Base-by-base conservation (phyloP, 2,888 invertebrate species). In the Tanytarsus gracilentus region DNA sequence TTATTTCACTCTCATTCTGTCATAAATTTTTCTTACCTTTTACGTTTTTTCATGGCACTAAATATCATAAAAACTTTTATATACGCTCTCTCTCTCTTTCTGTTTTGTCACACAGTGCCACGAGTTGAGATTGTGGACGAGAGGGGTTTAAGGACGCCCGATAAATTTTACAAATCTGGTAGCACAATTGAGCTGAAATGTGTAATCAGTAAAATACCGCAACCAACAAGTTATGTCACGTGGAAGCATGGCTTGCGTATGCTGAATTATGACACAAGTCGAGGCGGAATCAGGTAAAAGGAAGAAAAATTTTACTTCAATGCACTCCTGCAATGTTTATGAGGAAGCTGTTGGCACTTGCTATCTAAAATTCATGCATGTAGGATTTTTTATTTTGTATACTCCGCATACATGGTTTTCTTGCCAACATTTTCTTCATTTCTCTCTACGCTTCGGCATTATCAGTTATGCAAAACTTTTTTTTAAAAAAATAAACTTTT, bases 181-280 rank as follows among this genome's bases (percentile, higher is more conserved):
- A 86, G 86, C 65, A 88, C 88, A 66, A 86, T 88, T 68, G 88
- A 88, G 70, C 77, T 89, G 62, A 82, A 86, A 66, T 89, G 89
- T 70, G 81, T 86, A 66, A 85, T 89, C 69, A 86, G 86, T 67
- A 85, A 85, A 71, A 85, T 88, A 61, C 87, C 88, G 4, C 83
- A 85, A 68, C 84, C 85, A 6, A 80, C 84, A 52, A 79, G 83
- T 33, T 86, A 84, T 69, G 86, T 89, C 67, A 79, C 83, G 68
- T 89, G 89, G 89, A 84, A 83, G 65, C 88, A 88, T 69, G 86
- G 86, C 5, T 73, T 79, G 26, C 79, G 86, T 65, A 77, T 84
- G 71, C 78, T 88, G 63, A 88, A 88, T 75, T 86, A 85, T 69
- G 88, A 88, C 69, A 86, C 85, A 0, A 85, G 83, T 66, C 78